Conservation (phyloP, 2,797 vertebrate species). For the Myiothlypis chrysogaster region DNA sequence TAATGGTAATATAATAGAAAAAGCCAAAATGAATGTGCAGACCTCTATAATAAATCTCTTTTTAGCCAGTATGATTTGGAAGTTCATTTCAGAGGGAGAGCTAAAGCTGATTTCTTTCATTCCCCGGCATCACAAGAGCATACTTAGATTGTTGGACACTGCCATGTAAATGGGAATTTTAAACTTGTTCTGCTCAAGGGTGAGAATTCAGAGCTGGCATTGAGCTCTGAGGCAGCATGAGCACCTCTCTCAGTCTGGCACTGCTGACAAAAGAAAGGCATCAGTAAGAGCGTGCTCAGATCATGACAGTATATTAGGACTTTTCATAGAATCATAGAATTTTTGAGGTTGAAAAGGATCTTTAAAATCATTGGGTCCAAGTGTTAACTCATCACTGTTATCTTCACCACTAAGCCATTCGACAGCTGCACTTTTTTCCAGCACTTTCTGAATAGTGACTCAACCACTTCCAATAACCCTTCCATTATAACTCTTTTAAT, state of each 20-base stretch:
- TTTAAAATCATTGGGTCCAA: background rate
- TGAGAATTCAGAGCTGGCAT: background rate
- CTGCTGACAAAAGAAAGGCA: background rate
- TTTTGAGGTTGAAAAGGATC: background rate
- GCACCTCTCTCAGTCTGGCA: background rate
- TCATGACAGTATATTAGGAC: background rate
- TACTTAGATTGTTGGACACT: background rate
- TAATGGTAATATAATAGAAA: background rate
- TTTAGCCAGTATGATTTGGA: background rate
- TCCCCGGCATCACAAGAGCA: background rate
- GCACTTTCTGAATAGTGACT: background rate
- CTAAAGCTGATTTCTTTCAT: background rate
- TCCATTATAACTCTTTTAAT: background rate
- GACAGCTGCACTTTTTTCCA: rapidly evolving
- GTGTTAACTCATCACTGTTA: background rate
- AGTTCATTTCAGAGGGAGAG: background rate
- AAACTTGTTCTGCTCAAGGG: background rate
- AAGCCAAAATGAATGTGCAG: background rate
- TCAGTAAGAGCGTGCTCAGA: background rate
- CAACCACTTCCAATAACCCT: background rate
- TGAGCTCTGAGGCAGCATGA: background rate
- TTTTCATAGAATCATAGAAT: background rate
- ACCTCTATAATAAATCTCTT: background rate
- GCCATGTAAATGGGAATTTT: background rate
- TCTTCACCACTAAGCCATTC: background rate